These are phyloP conservation scores for Synergus itoensis DNA, from an alignment of 2,888 invertebrate species.

Conservation along the genomic window DNA sequence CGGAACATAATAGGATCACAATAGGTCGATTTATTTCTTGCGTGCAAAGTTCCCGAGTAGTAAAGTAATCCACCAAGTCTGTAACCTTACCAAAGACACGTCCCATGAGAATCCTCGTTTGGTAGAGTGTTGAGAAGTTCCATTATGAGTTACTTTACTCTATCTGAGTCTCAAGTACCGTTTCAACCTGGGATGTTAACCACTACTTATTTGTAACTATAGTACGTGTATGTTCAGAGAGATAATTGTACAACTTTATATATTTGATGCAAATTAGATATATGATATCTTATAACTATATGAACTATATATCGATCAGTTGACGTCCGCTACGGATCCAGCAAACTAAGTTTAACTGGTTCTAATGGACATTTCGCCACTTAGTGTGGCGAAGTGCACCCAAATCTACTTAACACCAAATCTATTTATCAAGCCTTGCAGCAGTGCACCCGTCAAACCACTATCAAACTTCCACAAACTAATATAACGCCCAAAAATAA, in stretches of 20 bases:
- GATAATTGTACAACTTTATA: neutral
- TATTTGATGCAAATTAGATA: neutral
- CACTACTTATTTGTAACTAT: slow-evolving; percentile 15
- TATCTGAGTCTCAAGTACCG: slow-evolving; percentile 4
- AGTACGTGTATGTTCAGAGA: neutral
- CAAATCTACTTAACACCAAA: slow-evolving; percentile 31
- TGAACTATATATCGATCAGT: neutral
- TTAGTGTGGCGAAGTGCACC: slow-evolving; percentile 30
- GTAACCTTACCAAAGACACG: slow-evolving; percentile 28
- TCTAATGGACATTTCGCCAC: slow-evolving; percentile 31
- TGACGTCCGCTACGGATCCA: slow-evolving; percentile 8
- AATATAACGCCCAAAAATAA: neutral
- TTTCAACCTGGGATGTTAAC: slow-evolving; percentile 1
- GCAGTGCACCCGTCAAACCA: neutral
- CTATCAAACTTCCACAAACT: neutral
- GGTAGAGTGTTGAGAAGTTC: neutral
- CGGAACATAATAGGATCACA: neutral
- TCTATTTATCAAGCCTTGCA: slow-evolving; percentile 23
- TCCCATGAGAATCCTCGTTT: slow-evolving; percentile 18
- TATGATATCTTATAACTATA: neutral
- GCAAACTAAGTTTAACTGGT: slow-evolving; percentile 12
- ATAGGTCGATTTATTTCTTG: slow-evolving; percentile 5
- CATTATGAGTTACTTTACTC: slow-evolving; percentile 23
- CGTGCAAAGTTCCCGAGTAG: slow-evolving; percentile 1
- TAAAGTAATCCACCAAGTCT: slow-evolving; percentile 17